These are phyloP conservation scores for Iphiclides podalirius DNA, from an alignment of 2,888 invertebrate species.

Conservation along the genomic window DNA sequence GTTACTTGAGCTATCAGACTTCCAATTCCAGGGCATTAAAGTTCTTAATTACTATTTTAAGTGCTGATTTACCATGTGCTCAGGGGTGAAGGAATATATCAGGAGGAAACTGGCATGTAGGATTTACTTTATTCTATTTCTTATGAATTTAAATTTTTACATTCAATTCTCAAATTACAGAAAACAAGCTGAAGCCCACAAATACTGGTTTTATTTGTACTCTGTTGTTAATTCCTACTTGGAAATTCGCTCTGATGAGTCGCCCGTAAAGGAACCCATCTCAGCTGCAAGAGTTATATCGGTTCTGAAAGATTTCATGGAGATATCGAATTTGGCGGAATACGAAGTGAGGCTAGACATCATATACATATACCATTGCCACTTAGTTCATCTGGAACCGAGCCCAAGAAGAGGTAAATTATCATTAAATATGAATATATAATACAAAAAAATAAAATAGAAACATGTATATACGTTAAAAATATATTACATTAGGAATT, in stretches of 20 bases:
- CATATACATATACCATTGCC: slow-evolving; percentile 90
- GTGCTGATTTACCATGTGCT: no score
- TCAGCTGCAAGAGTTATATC: slow-evolving; percentile 54
- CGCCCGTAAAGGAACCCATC: slow-evolving; percentile 33
- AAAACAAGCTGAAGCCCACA: slow-evolving; percentile 84
- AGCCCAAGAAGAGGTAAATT: slow-evolving; percentile 61
- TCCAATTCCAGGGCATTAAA: no score
- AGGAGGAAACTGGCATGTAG: no score
- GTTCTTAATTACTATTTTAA: no score
- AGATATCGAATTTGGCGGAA: slow-evolving; percentile 90
- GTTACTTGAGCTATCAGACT: no score
- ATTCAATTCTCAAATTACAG: no score
- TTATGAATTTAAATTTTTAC: no score
- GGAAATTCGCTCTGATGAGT: slow-evolving; percentile 26
- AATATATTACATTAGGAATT: no score
- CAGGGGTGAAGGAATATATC: no score
- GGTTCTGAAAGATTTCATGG: slow-evolving; percentile 90
- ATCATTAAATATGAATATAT: background rate
- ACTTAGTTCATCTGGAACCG: slow-evolving; percentile 82
- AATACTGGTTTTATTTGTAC: slow-evolving; percentile 96
- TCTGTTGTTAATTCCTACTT: slow-evolving; percentile 84
- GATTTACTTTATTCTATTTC: no score
- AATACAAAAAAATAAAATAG: no score
- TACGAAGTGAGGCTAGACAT: slow-evolving; percentile 89
- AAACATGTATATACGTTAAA: no score